These are phyloP conservation scores for Thripadectes ignobilis DNA, from an alignment of 2,797 vertebrate species.

Conservation along the genomic window DNA sequence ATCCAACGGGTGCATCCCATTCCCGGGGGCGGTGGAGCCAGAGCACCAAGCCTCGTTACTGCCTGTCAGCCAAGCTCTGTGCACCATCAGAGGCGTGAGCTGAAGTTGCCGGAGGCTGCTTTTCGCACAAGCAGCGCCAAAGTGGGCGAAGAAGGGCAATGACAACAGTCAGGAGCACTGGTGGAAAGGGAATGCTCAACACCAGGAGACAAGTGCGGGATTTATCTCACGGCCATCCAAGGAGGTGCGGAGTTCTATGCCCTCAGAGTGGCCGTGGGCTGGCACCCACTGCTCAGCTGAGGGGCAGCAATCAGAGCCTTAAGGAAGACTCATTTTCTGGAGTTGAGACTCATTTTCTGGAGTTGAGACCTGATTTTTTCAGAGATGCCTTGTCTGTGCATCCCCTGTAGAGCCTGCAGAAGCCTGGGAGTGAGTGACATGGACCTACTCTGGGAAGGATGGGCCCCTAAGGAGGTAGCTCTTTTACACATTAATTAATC, in stretches of 20 bases:
- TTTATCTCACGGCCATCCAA: fast-evolving
- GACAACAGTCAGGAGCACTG: not conserved
- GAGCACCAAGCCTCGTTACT: not conserved
- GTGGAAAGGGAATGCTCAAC: not conserved
- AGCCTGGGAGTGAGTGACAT: not conserved
- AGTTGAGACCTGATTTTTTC: not conserved
- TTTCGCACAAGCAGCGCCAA: not conserved
- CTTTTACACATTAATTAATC: not conserved
- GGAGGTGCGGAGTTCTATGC: not conserved
- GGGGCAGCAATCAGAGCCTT: not conserved
- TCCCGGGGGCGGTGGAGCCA: not conserved
- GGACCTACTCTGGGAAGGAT: not conserved
- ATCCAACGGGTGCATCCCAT: not conserved
- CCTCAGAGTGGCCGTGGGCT: not conserved
- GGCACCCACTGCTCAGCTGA: not conserved
- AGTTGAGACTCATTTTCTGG: not conserved
- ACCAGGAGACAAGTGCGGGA: not conserved
- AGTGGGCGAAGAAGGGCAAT: not conserved
- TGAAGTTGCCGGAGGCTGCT: not conserved
- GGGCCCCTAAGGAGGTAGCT: not conserved
- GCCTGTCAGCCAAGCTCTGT: not conserved
- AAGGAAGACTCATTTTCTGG: not conserved
- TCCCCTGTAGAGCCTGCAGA: not conserved
- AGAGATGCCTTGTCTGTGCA: fast-evolving
- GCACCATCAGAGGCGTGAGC: not conserved